These are phyloP conservation scores for Hoplostethus atlanticus DNA, from an alignment of 2,797 vertebrate species.

Conservation along the genomic window DNA sequence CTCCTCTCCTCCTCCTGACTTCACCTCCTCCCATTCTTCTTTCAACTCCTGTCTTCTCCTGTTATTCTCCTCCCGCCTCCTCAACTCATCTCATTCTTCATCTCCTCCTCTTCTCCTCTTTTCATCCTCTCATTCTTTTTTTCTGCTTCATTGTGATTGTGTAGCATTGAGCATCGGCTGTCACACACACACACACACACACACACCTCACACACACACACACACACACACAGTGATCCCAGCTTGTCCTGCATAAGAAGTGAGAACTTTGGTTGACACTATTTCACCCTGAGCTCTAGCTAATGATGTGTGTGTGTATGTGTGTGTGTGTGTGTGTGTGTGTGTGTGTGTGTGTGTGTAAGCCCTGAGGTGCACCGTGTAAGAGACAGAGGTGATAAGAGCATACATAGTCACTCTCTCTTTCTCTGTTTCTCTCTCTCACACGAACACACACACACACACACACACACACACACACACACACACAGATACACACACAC, in stretches of 20 bases:
- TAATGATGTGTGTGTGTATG: slow-evolving; percentile 41
- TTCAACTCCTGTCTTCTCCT: too few species aligned
- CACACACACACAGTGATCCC: background rate
- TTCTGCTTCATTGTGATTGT: too few species aligned
- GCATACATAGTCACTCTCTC: slow-evolving; percentile 8
- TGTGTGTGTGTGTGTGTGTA: background rate
- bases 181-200: slow-evolving; percentile 23
- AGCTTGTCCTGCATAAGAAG: too few species aligned
- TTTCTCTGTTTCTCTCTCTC: slow-evolving; percentile 8
- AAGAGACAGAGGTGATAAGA: slow-evolving; percentile 15
- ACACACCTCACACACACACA: slow-evolving; percentile 5
- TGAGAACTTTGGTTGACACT: too few species aligned
- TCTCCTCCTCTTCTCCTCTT: too few species aligned
- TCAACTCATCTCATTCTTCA: too few species aligned
- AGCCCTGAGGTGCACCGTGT: background rate
- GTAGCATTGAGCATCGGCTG: too few species aligned
- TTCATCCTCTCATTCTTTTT: too few species aligned
- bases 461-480: slow-evolving; percentile 25
- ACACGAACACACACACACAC: slow-evolving; percentile 40
- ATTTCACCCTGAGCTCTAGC: too few species aligned
- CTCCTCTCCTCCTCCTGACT: too few species aligned
- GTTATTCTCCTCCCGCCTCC: too few species aligned
- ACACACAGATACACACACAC: slow-evolving; percentile 52
- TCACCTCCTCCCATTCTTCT: too few species aligned
- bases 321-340: slow-evolving; percentile 1